These are phyloP conservation scores for Centroberyx gerrardi DNA, from an alignment of 2,797 vertebrate species.

Conservation along the genomic window DNA sequence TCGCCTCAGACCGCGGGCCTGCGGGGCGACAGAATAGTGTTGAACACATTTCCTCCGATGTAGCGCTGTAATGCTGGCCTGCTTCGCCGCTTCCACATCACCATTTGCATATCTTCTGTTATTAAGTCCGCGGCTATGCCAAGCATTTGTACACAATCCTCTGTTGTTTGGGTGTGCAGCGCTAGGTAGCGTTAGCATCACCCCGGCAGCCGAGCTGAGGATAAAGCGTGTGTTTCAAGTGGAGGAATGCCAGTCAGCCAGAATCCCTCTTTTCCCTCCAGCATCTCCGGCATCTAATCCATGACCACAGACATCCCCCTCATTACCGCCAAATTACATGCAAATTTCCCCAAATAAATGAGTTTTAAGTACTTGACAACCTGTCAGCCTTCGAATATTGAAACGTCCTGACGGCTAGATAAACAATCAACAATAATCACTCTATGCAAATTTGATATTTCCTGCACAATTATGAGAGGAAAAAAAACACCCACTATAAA, in stretches of 20 bases:
- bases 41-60: slow-evolving; percentile 40
- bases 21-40: slow-evolving; percentile 36
- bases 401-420: slow-evolving; percentile 98
- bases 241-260: slow-evolving; percentile 82
- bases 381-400: slow-evolving; percentile 97
- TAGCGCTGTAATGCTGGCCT: slow-evolving; percentile 37
- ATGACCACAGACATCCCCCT: slow-evolving; percentile 95
- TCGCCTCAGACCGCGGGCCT: slow-evolving; percentile 38
- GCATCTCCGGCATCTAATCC: slow-evolving; percentile 88
- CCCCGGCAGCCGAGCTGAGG: slow-evolving; percentile 53
- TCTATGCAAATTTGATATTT: slow-evolving; percentile 99
- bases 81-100: slow-evolving; percentile 1
- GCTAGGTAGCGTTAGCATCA: slow-evolving; percentile 69
- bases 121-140: slow-evolving; percentile 53
- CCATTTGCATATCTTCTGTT: slow-evolving; percentile 16
- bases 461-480: slow-evolving; percentile 94
- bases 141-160: slow-evolving; percentile 61
- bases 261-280: slow-evolving; percentile 73
- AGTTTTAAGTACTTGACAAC: slow-evolving; percentile 99
- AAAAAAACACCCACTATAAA: slow-evolving; percentile 88
- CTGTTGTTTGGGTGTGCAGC: slow-evolving; percentile 56
- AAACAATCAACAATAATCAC: slow-evolving; percentile 99
- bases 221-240: slow-evolving; percentile 71
- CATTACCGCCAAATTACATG: slow-evolving; percentile 99
- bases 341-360: slow-evolving; percentile 99